Evolutionary conservation across 2,888 invertebrate genomes (phyloP).

Genomic region (Drosophila longiperda): DNA sequence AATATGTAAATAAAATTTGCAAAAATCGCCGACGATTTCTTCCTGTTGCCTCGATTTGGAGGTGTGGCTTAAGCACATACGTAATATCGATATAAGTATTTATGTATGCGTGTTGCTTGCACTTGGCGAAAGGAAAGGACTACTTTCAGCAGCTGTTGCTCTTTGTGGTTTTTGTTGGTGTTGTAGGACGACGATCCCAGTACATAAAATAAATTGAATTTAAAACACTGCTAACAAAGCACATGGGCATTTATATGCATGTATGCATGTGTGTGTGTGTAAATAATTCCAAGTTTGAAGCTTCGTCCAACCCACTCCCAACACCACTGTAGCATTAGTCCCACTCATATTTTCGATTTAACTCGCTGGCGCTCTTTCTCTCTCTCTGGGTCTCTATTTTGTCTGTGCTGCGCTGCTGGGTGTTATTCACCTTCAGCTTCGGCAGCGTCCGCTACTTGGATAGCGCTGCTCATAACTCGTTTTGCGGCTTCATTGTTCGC

Average conservation of each 20-base stretch:
- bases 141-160: slow-evolving; percentile 40
- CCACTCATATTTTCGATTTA: slow-evolving; percentile 24
- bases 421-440: slow-evolving; percentile 69
- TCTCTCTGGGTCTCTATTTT: slow-evolving; percentile 13
- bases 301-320: slow-evolving; percentile 27
- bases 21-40: slow-evolving; percentile 29
- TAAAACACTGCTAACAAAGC: slow-evolving; percentile 12
- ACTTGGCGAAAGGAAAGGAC: slow-evolving; percentile 56
- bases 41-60: slow-evolving; percentile 29
- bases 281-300: slow-evolving; percentile 15
- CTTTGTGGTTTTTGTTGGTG: slow-evolving; percentile 2
- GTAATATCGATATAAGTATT: neutral
- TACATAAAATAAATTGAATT: slow-evolving; percentile 20
- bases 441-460: slow-evolving; percentile 26
- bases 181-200: slow-evolving; percentile 18
- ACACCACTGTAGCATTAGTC: neutral
- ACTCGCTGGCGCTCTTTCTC: slow-evolving; percentile 18
- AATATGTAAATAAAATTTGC: slow-evolving; percentile 28
- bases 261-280: neutral
- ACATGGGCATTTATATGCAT: slow-evolving; percentile 26
- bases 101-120: neutral
- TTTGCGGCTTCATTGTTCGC: slow-evolving; percentile 68
- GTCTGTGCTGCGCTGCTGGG: slow-evolving; percentile 30
- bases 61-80: neutral
- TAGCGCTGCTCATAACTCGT: slow-evolving; percentile 61